Percentiles rank a stretch among this genome's conserved stretches.
Conservation (phyloP, 2,797 vertebrate genomes). For the Sus cebifrons region DNA sequence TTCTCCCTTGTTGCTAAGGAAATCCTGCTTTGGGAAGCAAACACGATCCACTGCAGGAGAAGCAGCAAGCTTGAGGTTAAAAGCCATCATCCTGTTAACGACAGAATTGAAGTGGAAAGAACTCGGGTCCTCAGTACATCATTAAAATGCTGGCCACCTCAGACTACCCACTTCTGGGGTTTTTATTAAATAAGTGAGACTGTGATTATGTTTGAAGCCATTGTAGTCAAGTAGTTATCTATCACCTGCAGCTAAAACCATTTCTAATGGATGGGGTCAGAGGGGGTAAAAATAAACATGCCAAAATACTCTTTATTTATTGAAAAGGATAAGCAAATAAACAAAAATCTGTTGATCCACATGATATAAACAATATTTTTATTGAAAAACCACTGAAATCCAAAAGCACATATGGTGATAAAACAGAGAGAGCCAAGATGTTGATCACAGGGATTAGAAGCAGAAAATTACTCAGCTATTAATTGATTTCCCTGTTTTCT, state of each 20-base stretch:
- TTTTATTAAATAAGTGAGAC: conserved; percentile 61
- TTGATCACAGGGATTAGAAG: conserved; percentile 30
- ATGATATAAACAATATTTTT: conserved; percentile 7
- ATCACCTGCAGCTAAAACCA: conserved; percentile 1
- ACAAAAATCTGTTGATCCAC: conserved; percentile 25
- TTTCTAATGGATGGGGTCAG: neutral
- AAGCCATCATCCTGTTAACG: conserved; percentile 45
- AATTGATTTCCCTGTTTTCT: neutral
- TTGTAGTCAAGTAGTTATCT: conserved; percentile 49
- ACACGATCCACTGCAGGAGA: neutral
- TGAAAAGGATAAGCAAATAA: conserved; percentile 1
- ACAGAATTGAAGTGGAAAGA: conserved; percentile 21
- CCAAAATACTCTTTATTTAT: conserved; percentile 33
- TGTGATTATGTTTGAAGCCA: conserved; percentile 23
- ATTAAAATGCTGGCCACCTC: conserved; percentile 41
- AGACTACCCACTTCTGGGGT: neutral
- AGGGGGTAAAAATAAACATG: neutral
- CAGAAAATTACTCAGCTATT: conserved; percentile 31
- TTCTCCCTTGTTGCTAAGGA: conserved; percentile 31
- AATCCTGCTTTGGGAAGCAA: conserved; percentile 15
- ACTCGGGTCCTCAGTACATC: neutral
- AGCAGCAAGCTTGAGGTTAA: conserved; percentile 21
- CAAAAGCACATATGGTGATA: neutral
- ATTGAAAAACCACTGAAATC: neutral
- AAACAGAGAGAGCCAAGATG: conserved; percentile 25